Evolutionary conservation across 2,797 vertebrate species (phyloP), one percentile per base, ranked within the genome.

Genomic region (Telmatherina bonti): DNA sequence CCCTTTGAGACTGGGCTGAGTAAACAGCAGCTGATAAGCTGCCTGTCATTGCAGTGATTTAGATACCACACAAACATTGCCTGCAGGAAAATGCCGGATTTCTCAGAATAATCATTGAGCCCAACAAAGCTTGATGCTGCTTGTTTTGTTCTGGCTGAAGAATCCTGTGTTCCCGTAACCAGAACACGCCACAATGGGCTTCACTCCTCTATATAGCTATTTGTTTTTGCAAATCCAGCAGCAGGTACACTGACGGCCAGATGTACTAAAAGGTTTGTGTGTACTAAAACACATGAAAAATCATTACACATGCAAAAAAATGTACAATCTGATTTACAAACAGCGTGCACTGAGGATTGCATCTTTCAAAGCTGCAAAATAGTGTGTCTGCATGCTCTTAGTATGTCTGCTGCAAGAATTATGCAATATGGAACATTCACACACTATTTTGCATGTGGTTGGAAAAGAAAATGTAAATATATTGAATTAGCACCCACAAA

Each of bases 141-240:
- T 60, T 76, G 26, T 70, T 82, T 81, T 54, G 33, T 45, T 69
- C 36, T 45, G 27, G 33, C 52, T 65, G 43, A 72, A 59, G 43
- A 51, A 18, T 45, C 13, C 68, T 65, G 60, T 31, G 30, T 43
- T 9, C 18, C 29, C 54, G 4, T 38, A 75, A 76, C 12, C 49
- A 47, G 43, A 57, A 53, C 59, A 10, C 16, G 29, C 75, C 33
- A 66, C 35, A 49, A n/a, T 45, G 18, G 13, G 27, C 36, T 35
- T 38, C 8, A 18, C 9, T 41, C 62, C 54, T 9, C 56, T 20
- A 12, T 77, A 61, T 72, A 51, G 53, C 33, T 33, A 43, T 31
- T 36, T 54, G 41, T 72, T 57, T 26, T 33, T 69, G 18, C 30
- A 2, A 5, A 16, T 68, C n/a, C 2, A 45, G 43, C 43, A 45